A percentile compares a stretch with the other conserved stretches of the same genome.
These are phyloP conservation scores for Acanthochromis polyacanthus DNA, from an alignment of 2,113 vertebrate species.

Conservation along the genomic window DNA sequence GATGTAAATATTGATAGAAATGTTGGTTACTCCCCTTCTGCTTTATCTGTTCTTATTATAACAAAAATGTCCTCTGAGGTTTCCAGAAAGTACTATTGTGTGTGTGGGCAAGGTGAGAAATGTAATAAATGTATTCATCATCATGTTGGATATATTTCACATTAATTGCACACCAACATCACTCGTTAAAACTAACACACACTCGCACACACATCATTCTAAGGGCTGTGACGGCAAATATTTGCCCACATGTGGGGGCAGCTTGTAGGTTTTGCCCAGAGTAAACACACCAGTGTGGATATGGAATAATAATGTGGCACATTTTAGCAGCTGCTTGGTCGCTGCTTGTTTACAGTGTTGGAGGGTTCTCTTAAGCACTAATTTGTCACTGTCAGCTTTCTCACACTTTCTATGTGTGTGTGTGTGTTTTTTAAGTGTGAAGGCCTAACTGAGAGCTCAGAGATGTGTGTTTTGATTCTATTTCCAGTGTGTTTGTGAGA, in stretches of 20 bases:
- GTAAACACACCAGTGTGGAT: conserved; percentile 77
- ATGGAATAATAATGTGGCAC: conserved; percentile 82
- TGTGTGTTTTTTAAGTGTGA: neutral
- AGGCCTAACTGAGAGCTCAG: conserved; percentile 21
- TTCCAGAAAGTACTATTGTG: conserved; percentile 34
- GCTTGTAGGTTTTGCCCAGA: conserved; percentile 73
- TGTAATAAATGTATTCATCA: conserved; percentile 50
- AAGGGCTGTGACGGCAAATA: conserved; percentile 74
- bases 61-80: conserved; percentile 13
- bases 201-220: conserved; percentile 53
- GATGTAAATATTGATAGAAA: conserved; percentile 51
- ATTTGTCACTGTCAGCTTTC: conserved; percentile 82
- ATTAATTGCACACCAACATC: conserved; percentile 57
- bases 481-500: conserved; percentile 49
- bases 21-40: conserved; percentile 24
- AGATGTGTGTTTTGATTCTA: conserved; percentile 50
- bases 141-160: conserved; percentile 54
- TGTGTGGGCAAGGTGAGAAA: conserved; percentile 20
- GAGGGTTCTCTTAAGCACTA: conserved; percentile 78
- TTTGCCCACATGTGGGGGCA: conserved; percentile 78
- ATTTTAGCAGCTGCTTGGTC: conserved; percentile 78
- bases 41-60: conserved; percentile 30
- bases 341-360: conserved; percentile 76
- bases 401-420: conserved; percentile 53
- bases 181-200: conserved; percentile 36